phyloP scores from a whole-genome alignment of 2,888 invertebrate species.

The Drosophila ezoana region DNA sequence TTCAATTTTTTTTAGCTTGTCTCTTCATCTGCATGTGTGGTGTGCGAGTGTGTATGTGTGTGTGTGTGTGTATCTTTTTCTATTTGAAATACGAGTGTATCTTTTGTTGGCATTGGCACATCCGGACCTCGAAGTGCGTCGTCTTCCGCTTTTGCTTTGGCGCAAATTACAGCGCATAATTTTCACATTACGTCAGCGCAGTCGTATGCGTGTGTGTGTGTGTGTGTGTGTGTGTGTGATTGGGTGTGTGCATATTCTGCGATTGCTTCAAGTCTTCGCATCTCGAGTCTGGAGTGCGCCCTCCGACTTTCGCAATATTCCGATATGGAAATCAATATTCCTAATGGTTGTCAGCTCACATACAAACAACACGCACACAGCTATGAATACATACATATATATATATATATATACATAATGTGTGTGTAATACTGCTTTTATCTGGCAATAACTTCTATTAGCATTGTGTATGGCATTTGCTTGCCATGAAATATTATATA shows the following conservation, averaged over 20 bases:
- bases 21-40: constrained; percentile 61
- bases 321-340: constrained; percentile 78
- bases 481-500: constrained; percentile 36
- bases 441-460: neutral
- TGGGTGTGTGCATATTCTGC: constrained; percentile 27
- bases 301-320: constrained; percentile 57
- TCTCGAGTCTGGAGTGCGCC: constrained; percentile 9
- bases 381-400: constrained; percentile 10
- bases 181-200: constrained; percentile 79
- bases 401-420: constrained; percentile 8
- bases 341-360: constrained; percentile 72
- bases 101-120: constrained; percentile 57
- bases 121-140: constrained; percentile 69
- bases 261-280: constrained; percentile 34
- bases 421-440: constrained; percentile 2
- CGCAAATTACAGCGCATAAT: constrained; percentile 80
- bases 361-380: constrained; percentile 9
- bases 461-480: constrained; percentile 29
- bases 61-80: constrained; percentile 39
- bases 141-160: constrained; percentile 74
- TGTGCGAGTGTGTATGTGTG: constrained; percentile 23
- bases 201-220: constrained; percentile 13
- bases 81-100: constrained; percentile 52
- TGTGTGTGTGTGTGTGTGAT: constrained; percentile 10
- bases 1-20: constrained; percentile 71